These are phyloP conservation scores for Cinclus mexicanus DNA, from an alignment of 2,113 vertebrate genomes.

Conservation along the genomic window DNA sequence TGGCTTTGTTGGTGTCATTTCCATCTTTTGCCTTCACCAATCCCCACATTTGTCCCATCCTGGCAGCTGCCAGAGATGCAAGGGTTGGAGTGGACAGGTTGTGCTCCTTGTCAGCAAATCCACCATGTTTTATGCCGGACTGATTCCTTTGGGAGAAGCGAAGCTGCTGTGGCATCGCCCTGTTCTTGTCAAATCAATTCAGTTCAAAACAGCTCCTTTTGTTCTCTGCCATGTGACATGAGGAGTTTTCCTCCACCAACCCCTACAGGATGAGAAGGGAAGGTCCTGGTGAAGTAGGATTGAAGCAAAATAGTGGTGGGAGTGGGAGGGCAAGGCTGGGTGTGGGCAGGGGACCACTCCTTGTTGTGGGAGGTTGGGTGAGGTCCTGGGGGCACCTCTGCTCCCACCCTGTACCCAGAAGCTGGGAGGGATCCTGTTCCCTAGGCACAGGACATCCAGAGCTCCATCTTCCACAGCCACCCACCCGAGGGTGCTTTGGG, in stretches of 20 bases:
- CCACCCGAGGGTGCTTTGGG: not conserved
- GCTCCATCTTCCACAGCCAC: not conserved
- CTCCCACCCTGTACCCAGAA: not conserved
- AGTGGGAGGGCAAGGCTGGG: not conserved
- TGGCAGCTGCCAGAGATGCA: not conserved
- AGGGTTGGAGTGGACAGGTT: not conserved
- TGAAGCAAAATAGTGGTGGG: accelerated
- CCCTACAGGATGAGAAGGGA: not conserved
- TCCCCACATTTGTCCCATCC: not conserved
- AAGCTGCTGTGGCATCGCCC: accelerated
- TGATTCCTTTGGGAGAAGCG: not conserved
- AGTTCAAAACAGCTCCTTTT: not conserved
- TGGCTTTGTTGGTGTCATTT: not conserved
- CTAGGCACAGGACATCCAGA: not conserved
- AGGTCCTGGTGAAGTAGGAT: not conserved
- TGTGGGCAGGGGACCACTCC: not conserved
- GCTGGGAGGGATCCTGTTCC: not conserved
- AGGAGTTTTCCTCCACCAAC: not conserved
- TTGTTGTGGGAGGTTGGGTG: not conserved
- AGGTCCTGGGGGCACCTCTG: not conserved
- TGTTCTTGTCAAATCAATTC: accelerated
- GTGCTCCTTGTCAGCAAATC: not conserved
- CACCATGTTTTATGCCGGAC: not conserved
- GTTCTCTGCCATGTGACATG: not conserved
- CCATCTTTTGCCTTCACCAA: accelerated